These are phyloP conservation scores for Trichomalopsis sarcophagae DNA, from an alignment of 1,140 invertebrate species.

Conservation along the genomic window DNA sequence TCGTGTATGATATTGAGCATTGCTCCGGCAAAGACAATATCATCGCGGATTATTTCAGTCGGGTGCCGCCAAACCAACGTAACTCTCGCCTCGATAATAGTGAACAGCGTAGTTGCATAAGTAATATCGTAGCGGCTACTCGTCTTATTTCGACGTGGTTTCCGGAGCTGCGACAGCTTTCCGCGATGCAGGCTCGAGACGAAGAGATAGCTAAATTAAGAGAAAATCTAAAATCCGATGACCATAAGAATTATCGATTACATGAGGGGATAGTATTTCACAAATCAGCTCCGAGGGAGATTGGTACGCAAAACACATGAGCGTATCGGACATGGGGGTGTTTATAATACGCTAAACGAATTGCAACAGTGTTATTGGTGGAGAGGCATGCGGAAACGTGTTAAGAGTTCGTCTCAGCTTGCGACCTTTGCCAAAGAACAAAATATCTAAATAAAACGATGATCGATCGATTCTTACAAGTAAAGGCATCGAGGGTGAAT, in stretches of 20 bases:
- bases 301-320: neutral
- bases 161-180: neutral
- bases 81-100: neutral
- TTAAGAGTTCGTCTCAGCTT: slow-evolving; percentile 6
- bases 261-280: neutral
- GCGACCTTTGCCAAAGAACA: slow-evolving; percentile 30
- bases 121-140: neutral
- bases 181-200: neutral
- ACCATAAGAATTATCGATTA: neutral
- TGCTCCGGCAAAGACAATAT: slow-evolving; percentile 20
- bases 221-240: neutral
- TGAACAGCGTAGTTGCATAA: neutral
- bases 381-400: neutral
- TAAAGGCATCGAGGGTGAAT: slow-evolving; percentile 20
- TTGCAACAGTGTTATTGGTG: slow-evolving; percentile 20
- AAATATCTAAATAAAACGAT: slow-evolving; percentile 38
- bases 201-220: neutral
- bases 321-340: slow-evolving; percentile 19
- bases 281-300: neutral
- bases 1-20: slow-evolving; percentile 20
- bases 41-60: slow-evolving; percentile 36
- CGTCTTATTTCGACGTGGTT: neutral
- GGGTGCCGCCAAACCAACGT: neutral
- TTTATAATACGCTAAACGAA: neutral
- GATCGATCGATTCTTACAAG: slow-evolving; percentile 13